Conservation (phyloP, 2,888 invertebrate genomes). For the Doris montereyensis region DNA sequence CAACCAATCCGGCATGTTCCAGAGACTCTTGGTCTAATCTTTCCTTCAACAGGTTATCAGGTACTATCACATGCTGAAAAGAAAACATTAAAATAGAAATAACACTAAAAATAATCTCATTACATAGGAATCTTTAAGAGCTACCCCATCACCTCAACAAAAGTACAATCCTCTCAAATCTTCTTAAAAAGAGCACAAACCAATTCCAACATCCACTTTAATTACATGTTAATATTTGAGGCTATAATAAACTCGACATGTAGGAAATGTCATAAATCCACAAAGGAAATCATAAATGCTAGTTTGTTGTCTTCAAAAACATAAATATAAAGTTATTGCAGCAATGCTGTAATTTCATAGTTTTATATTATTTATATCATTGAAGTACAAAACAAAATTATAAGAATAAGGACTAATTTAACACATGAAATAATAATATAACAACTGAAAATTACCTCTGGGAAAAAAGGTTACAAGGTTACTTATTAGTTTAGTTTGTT, state of each 20-base stretch:
- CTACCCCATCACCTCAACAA: not conserved
- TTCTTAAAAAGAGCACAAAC: not conserved
- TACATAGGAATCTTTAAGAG: not conserved
- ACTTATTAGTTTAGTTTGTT: too few relatives aligned
- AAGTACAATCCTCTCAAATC: too few relatives aligned
- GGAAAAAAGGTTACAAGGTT: too few relatives aligned
- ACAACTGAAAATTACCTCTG: too few relatives aligned
- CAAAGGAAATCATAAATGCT: too few relatives aligned
- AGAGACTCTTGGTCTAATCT: slow-evolving; percentile 93
- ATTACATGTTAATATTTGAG: not conserved
- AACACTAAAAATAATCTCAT: not conserved
- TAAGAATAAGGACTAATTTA: too few relatives aligned
- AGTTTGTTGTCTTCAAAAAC: too few relatives aligned
- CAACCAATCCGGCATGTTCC: slow-evolving; percentile 91
- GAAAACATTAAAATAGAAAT: not conserved
- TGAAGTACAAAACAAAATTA: too few relatives aligned
- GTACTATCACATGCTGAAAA: slow-evolving; percentile 63
- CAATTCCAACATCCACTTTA: not conserved
- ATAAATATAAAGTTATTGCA: not conserved
- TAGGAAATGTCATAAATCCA: too few relatives aligned
- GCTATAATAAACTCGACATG: too few relatives aligned
- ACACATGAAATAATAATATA: too few relatives aligned
- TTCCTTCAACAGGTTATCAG: slow-evolving; percentile 91
- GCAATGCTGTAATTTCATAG: not conserved
- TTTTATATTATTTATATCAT: too few relatives aligned